phyloP scores from a whole-genome alignment of 2,888 invertebrate genomes.

The Drepanosiphum platanoidis region DNA sequence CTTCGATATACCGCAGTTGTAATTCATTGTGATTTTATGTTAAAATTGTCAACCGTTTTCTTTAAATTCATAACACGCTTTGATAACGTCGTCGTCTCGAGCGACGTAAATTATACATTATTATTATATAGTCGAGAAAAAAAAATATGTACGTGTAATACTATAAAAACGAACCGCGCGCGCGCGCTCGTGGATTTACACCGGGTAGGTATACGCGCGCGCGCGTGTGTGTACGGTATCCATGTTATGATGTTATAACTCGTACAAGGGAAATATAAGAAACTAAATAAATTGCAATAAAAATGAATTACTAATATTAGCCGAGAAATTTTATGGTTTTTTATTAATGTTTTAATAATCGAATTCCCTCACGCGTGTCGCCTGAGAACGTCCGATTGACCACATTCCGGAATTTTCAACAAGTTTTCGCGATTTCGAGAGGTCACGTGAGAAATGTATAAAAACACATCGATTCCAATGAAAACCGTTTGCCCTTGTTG shows the following conservation, averaged over 20 bases:
- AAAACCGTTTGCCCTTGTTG: background rate
- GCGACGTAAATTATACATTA: conserved; percentile 44
- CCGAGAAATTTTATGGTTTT: conserved; percentile 28
- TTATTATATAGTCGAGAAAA: background rate
- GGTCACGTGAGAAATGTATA: background rate
- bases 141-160: background rate
- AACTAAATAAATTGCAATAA: conserved; percentile 29
- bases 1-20: background rate
- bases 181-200: background rate
- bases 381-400: background rate
- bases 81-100: conserved; percentile 34
- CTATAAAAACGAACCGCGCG: conserved; percentile 27
- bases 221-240: too few species aligned
- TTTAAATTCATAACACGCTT: conserved; percentile 21
- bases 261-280: too few species aligned
- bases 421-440: background rate
- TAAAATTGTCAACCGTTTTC: conserved; percentile 34
- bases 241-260: too few species aligned
- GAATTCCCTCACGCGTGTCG: conserved; percentile 15
- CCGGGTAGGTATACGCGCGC: too few species aligned
- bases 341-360: conserved; percentile 29
- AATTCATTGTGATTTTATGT: conserved; percentile 39
- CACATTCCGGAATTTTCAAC: conserved; percentile 21
- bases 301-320: conserved; percentile 32
- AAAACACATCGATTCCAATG: background rate